phyloP scores from a whole-genome alignment of 2,797 vertebrate genomes.

The Peromyscus attwateri region DNA sequence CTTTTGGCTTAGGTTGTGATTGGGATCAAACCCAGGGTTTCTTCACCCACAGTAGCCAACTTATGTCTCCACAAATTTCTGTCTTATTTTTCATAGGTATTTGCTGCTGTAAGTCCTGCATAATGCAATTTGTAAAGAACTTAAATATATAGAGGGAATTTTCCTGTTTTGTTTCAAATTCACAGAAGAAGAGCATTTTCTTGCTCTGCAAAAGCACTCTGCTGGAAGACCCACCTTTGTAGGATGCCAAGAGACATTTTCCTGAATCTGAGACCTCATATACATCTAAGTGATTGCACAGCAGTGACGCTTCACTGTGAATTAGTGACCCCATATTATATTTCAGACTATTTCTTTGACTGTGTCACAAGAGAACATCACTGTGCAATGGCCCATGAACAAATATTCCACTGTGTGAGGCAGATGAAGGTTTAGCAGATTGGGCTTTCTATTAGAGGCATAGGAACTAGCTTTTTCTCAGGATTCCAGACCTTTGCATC shows the following conservation, averaged over 20 bases:
- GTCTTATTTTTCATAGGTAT: neutral
- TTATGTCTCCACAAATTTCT: neutral
- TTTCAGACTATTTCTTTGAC: constrained; percentile 66
- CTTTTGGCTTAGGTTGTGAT: neutral
- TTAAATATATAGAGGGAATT: neutral
- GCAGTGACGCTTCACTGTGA: constrained; percentile 60
- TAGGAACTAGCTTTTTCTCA: constrained; percentile 76
- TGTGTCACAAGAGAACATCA: constrained; percentile 10
- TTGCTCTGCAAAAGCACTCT: neutral
- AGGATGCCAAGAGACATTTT: neutral
- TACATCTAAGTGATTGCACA: constrained; percentile 54
- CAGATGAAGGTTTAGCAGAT: constrained; percentile 66
- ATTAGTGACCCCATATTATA: constrained; percentile 42
- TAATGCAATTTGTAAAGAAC: neutral
- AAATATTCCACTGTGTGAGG: constrained; percentile 49
- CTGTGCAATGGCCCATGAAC: constrained; percentile 76
- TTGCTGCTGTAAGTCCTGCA: neutral
- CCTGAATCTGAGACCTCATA: neutral
- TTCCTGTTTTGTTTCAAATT: neutral
- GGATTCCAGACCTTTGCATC: neutral
- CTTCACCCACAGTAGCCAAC: neutral
- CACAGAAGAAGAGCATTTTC: neutral
- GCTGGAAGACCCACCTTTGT: neutral
- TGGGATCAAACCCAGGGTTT: neutral
- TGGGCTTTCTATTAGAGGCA: constrained; percentile 80